Percentiles rank a stretch among this genome's conserved stretches.
Conservation (phyloP, 2,113 vertebrate genomes). For the Thermophis baileyi region DNA sequence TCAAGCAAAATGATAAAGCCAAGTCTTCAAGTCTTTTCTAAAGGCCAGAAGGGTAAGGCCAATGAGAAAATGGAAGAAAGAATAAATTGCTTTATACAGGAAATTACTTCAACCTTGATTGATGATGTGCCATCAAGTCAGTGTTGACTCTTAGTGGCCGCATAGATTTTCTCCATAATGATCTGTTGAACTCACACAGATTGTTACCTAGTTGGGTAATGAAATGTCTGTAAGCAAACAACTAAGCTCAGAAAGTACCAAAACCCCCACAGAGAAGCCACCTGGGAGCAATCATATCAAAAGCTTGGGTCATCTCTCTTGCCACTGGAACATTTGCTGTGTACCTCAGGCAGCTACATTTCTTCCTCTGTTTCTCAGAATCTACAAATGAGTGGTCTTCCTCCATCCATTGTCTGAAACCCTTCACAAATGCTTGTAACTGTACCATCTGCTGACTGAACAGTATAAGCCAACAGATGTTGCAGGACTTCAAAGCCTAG, state of each 20-base stretch:
- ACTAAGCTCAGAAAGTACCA: background rate
- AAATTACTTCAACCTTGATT: background rate
- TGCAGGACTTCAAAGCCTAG: conserved; percentile 53
- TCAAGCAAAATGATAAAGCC: background rate
- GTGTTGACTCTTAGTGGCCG: background rate
- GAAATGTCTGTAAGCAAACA: background rate
- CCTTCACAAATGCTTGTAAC: conserved; percentile 28
- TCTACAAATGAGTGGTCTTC: conserved; percentile 58
- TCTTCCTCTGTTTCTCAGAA: conserved; percentile 17
- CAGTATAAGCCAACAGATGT: conserved; percentile 66
- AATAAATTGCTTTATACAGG: background rate
- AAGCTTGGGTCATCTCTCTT: background rate
- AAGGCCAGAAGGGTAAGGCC: background rate
- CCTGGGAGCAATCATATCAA: background rate
- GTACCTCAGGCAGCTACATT: background rate
- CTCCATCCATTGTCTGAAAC: conserved; percentile 41
- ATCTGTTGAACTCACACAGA: background rate
- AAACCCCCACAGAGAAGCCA: background rate
- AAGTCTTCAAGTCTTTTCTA: background rate
- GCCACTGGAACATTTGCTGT: background rate
- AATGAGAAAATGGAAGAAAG: background rate
- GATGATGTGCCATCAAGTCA: background rate
- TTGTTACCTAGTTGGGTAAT: background rate
- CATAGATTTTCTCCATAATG: background rate
- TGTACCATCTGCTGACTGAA: conserved; percentile 65